Evolutionary conservation across 2,113 vertebrate genomes (phyloP).

Genomic region (Trochalopteron elliotii): DNA sequence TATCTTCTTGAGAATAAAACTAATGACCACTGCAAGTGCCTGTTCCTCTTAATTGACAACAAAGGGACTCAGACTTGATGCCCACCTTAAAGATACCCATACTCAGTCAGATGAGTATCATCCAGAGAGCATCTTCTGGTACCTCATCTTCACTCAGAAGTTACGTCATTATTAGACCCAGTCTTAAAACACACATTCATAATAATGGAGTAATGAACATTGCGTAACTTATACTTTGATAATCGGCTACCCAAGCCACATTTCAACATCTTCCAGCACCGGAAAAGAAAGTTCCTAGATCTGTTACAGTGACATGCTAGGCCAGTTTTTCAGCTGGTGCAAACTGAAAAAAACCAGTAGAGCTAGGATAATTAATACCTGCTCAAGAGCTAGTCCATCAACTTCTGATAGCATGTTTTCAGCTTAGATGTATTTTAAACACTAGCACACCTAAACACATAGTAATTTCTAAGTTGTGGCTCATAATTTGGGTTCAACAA

Average conservation of each 20-base stretch:
- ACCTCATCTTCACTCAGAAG: background rate
- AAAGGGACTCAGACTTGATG: background rate
- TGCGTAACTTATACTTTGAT: background rate
- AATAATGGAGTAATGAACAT: background rate
- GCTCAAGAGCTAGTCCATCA: conserved; percentile 23
- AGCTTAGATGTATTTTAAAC: background rate
- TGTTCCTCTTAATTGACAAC: conserved; percentile 7
- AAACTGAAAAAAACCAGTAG: conserved; percentile 25
- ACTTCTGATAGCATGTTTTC: background rate
- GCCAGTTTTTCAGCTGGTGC: conserved; percentile 22
- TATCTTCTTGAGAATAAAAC: background rate
- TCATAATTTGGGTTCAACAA: background rate
- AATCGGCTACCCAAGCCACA: background rate
- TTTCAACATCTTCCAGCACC: background rate
- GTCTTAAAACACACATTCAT: background rate
- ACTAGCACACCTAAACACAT: background rate
- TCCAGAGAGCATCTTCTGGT: background rate
- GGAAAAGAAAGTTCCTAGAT: background rate
- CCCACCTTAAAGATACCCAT: background rate
- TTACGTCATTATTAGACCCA: background rate
- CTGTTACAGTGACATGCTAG: background rate
- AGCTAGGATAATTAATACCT: conserved; percentile 17
- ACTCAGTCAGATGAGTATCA: conserved; percentile 14
- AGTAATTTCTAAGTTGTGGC: background rate
- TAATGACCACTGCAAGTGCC: background rate